Evolutionary conservation across 2,888 invertebrate genomes (phyloP), one percentile per base, ranked within the genome.

Genomic region (Netelia inedita): DNA sequence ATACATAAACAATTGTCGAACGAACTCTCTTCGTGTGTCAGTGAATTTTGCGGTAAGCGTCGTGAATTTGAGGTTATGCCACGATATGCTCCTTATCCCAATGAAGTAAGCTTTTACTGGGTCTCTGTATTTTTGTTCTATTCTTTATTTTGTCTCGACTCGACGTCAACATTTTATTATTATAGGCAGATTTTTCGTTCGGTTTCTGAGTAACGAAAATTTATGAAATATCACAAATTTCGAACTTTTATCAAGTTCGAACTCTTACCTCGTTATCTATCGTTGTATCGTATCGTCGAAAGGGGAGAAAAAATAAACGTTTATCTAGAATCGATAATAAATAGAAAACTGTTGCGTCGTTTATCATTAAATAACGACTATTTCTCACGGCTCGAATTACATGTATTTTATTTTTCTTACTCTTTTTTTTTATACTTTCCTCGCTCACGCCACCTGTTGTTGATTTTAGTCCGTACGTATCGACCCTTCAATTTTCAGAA

Each of bases 191-290:
- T 28, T 28, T 5, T 28, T 28, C 28, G 28, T 28, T 28, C 28
- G 28, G 3, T 28, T 28, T 28, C 3, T 28, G 28, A 28, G 28
- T 2, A 28, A 28, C 28, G 3, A 28, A 1, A 3, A 28, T 28
- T 6, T 28, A 28, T 28, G 28, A 28, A 28, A 5, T 28, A 5
- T 28, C 28, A 6, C 5, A 28, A 28, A 6, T 28, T 28, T 28
- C 28, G 28, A 66, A 57, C 75, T 57, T 11, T 55, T 66, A 43
- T 66, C 75, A 41, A 11, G 55, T 35, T 76, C 75, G 41, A 66
- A 66, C 21, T 66, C 66, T 57, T n/a, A 19, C 23, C 35, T 66
- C 9, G 55, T 76, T 57, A 66, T 23, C 65, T 57, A 66, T 23
- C 65, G 43, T 41, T 23, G 57, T 2, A 11, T 75, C 66, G 66